These are phyloP conservation scores for Machaerirhynchus nigripectus DNA, from an alignment of 2,113 vertebrate genomes.

Conservation along the genomic window DNA sequence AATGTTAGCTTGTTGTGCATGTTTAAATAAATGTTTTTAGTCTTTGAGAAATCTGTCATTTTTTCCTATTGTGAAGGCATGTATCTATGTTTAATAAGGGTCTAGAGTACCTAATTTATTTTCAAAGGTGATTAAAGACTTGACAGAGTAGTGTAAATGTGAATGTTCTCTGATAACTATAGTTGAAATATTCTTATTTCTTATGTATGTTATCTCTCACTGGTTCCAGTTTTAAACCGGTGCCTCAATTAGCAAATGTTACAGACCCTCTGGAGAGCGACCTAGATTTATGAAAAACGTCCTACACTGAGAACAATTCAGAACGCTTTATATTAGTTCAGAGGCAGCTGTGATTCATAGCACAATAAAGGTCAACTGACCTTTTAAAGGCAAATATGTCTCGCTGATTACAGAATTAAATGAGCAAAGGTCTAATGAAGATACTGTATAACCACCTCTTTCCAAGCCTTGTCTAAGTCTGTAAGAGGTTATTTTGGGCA, in stretches of 20 bases:
- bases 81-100: neutral
- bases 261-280: neutral
- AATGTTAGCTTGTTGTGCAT: accelerated
- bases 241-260: neutral
- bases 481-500: neutral
- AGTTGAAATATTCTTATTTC: neutral
- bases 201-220: neutral
- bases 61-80: neutral
- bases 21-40: neutral
- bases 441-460: neutral
- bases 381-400: constrained; percentile 11
- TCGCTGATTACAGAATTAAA: neutral
- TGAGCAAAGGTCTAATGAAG: constrained; percentile 38
- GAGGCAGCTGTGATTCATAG: constrained; percentile 27
- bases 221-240: neutral
- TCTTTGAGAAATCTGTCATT: neutral
- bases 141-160: neutral
- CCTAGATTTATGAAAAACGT: neutral
- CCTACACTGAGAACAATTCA: neutral
- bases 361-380: constrained; percentile 52
- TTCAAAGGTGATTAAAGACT: neutral
- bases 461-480: neutral
- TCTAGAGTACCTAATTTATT: neutral
- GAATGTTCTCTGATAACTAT: neutral
- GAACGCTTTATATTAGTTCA: constrained; percentile 5